A percentile compares a stretch with the other conserved stretches of the same genome.
phyloP scores from a whole-genome alignment of 2,113 vertebrate genomes.

The Cranoglanis bouderius region DNA sequence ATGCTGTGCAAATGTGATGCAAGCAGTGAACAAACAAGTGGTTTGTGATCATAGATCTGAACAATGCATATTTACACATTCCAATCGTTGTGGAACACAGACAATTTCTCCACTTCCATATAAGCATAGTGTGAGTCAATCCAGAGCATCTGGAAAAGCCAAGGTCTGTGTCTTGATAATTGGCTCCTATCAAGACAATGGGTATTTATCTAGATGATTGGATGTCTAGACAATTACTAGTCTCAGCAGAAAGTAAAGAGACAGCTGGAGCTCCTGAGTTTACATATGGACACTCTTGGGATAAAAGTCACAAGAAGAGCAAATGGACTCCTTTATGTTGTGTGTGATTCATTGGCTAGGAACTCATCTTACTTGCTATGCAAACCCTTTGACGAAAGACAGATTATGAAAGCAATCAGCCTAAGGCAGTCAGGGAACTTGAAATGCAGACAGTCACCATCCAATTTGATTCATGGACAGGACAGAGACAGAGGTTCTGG shows the following conservation, averaged over 20 bases:
- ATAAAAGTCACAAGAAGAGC: background rate
- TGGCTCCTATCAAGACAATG: background rate
- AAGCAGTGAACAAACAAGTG: background rate
- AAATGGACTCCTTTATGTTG: background rate
- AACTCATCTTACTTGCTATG: background rate
- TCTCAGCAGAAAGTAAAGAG: background rate
- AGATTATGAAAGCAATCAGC: background rate
- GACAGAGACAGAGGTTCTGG: background rate
- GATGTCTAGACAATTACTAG: background rate
- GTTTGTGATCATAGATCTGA: background rate
- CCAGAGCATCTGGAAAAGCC: background rate
- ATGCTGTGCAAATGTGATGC: background rate
- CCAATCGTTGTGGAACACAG: background rate
- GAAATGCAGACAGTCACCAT: background rate
- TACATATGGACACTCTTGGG: background rate
- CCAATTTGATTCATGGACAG: background rate
- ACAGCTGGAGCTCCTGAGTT: background rate
- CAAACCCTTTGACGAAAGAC: background rate
- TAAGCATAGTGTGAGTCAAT: background rate
- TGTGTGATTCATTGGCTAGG: background rate
- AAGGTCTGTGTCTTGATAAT: background rate
- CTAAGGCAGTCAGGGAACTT: background rate
- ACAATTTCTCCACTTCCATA: background rate
- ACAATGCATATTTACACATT: background rate
- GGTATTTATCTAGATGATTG: background rate